Evolutionary conservation across 2,113 vertebrate genomes (phyloP).

Genomic region (Clarias batrachus): DNA sequence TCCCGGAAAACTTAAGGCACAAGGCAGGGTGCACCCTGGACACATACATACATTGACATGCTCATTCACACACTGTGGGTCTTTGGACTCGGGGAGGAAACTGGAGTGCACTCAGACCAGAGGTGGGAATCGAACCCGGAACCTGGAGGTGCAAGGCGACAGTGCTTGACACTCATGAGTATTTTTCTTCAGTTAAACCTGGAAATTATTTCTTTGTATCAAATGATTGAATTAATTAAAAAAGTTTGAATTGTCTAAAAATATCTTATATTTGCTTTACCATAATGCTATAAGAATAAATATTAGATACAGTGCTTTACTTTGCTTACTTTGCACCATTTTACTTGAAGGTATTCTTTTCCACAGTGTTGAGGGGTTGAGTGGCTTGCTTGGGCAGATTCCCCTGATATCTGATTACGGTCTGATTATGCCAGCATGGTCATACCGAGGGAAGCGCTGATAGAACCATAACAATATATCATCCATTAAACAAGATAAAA

Average conservation of each 20-base stretch:
- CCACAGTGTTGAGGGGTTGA: not conserved
- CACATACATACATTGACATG: no score
- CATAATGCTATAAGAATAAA: not conserved
- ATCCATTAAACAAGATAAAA: slow-evolving; percentile 11
- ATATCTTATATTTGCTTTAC: not conserved
- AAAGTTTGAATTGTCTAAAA: not conserved
- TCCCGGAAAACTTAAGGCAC: no score
- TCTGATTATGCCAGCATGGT: slow-evolving; percentile 16
- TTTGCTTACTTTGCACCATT: not conserved
- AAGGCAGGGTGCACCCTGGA: no score
- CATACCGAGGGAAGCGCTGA: slow-evolving; percentile 3
- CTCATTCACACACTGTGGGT: no score
- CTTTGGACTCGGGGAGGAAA: no score
- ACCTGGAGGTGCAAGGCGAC: no score
- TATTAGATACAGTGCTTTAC: not conserved
- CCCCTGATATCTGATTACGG: slow-evolving; percentile 17
- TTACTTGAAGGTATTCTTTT: not conserved
- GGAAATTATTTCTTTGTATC: not conserved
- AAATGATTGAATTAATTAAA: not conserved
- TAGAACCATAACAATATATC: not conserved
- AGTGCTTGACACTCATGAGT: no score
- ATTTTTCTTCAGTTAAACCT: not conserved
- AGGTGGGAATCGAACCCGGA: no score
- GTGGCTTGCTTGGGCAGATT: slow-evolving; percentile 10
- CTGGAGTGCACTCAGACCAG: no score